Conservation (phyloP, 1,140 invertebrate species). For the Adoxophyes honmai region DNA sequence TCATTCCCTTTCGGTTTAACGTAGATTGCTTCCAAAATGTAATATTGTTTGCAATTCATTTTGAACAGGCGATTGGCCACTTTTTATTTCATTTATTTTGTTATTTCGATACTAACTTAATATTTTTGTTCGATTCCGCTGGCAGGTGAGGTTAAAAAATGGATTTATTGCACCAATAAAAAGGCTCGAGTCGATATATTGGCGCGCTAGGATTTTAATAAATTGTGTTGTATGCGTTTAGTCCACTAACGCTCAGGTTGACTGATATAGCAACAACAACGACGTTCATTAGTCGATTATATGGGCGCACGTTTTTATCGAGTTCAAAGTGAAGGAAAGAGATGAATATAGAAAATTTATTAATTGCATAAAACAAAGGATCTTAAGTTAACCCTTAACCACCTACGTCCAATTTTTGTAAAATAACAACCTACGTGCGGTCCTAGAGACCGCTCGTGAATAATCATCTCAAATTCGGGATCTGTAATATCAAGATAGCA, state of each 20-base stretch:
- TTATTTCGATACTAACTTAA: conserved; percentile 54
- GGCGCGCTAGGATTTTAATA: neutral
- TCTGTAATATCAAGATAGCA: too few species aligned
- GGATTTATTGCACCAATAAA: conserved; percentile 8
- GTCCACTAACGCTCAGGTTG: conserved; percentile 3
- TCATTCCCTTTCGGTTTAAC: conserved; percentile 76
- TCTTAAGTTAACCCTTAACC: too few species aligned
- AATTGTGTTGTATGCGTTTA: conserved; percentile 4
- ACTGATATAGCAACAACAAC: neutral
- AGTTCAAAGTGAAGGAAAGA: too few species aligned
- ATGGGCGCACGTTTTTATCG: too few species aligned
- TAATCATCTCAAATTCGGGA: too few species aligned
- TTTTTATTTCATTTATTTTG: conserved; percentile 64
- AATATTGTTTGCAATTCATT: conserved; percentile 76
- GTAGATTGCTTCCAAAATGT: conserved; percentile 76
- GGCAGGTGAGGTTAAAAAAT: conserved; percentile 6
- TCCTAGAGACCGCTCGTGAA: too few species aligned
- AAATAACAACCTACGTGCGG: too few species aligned
- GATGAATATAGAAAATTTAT: too few species aligned
- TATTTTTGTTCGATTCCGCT: conserved; percentile 31
- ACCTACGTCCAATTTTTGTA: too few species aligned
- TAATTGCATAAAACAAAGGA: too few species aligned
- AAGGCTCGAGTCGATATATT: conserved; percentile 8
- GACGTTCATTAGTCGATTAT: too few species aligned
- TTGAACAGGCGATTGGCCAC: conserved; percentile 67